Base-by-base conservation (phyloP, 2,797 vertebrate genomes). In the Muscicapa comitata region DNA sequence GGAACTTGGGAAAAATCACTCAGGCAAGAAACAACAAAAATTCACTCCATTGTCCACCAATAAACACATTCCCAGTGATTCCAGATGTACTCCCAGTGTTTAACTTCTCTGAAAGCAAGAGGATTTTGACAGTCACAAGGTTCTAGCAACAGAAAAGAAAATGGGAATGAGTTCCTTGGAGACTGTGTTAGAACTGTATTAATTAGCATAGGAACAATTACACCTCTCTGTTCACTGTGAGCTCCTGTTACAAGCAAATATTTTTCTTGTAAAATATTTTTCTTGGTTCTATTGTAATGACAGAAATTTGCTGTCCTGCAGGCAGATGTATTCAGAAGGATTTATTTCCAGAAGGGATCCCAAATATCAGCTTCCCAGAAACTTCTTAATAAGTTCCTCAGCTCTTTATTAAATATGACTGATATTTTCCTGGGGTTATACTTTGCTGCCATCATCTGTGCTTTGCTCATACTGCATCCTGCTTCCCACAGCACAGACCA, bases 371-470 rank as follows among this genome's bases (percentile, higher is more conserved):
- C 47, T 85, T 68, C 47, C 40, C 47, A 75, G 38, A 88, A 89
- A 76, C 66, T 81, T 83, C 33, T 73, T 9, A 11, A 7, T 15
- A 66, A 84, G 33, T 81, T 94, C 67, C 51, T 38, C 63, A 42
- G 28, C 19, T 40, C 42, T 48, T 73, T 68, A 58, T 84, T 78
- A 80, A 91, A n/a, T 4, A 20, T 1, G n/a, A 23, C 6, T 7
- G 61, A 1, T 33, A 31, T 53, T 79, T 87, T 54, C 67, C 82
- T 88, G 76, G 4, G 40, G 94, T 94, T 96, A 96, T 95, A 72
- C 93, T 96, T 54, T 97, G 96, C 97, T 97, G 96, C 97, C 97
- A 96, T 89, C 97, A 17, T 38, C 95, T 93, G 96, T 79, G 70
- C 82, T 80, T 75, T 77, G 31, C 29, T 42, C 42, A 51, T 65